Evolutionary conservation across 1,140 invertebrate species (phyloP), one percentile per base, ranked within the genome.

Genomic region (Drosophila kepulauana): DNA sequence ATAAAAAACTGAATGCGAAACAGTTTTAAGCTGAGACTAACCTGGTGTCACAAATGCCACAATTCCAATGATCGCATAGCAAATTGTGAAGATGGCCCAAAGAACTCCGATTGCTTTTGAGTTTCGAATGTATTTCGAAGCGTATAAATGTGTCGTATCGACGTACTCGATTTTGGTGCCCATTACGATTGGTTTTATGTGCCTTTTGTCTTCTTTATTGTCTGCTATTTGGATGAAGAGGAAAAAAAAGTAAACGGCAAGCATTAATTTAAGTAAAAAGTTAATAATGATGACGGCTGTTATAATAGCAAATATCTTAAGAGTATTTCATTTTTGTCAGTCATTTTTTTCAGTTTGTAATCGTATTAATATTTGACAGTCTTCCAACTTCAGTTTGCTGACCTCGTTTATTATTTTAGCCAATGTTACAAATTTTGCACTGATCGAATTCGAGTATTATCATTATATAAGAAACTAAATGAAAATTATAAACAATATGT

Each of bases 81-180:
- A 99, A 87, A 99, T 97, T 59, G 97, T 97, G 92, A 99, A 99
- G 79, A 99, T 97, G 16, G 96, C 98, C 99, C 99, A 99, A 49
- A 99, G 94, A 13, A 99, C 98, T 45, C 97, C 98, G 62, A 99
- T 98, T 43, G 98, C 98, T 94, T 98, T 98, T 51, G 97, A 98
- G 94, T 99, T 99, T 85, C 98, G 95, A 46, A 98, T 96, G 93
- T 99, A 99, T 93, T 97, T 98, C 16, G 97, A 97, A 57, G 97
- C 97, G 93, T 98, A 97, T 91, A 98, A 95, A 93, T 98, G 97
- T 61, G 96, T 96, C 56, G 96, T 97, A 91, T 98, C 97, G 57
- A 97, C 96, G 93, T 98, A 98, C 92, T 98, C 97, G 78, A 98
- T 96, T 94, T 97, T 98, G 13, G 96, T 97, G 78, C 96, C 96